Percentiles rank a stretch among this genome's conserved stretches.
Evolutionary conservation across 1,140 invertebrate genomes (phyloP).

Genomic region (Parasteatoda tepidariorum): DNA sequence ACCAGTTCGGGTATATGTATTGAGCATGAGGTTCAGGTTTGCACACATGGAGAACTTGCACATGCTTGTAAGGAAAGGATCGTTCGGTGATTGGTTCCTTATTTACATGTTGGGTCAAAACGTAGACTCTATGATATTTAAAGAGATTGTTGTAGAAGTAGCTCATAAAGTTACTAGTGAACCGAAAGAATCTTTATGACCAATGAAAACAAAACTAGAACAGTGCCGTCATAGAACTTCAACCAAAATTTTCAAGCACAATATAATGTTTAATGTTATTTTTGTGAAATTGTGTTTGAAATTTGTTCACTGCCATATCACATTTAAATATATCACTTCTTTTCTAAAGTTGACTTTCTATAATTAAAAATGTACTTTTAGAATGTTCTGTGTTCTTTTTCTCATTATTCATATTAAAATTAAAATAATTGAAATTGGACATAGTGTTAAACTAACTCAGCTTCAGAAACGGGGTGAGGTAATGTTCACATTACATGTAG

Average conservation of each 20-base stretch:
- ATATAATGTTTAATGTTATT: constrained; percentile 12
- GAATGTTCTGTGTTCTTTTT: no score
- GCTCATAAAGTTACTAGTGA: constrained; percentile 77
- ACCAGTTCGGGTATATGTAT: constrained; percentile 87
- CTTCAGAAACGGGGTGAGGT: no score
- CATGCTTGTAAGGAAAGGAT: constrained; percentile 87
- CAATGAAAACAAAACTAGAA: not conserved
- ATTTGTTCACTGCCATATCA: constrained; percentile 16
- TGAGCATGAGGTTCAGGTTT: constrained; percentile 86
- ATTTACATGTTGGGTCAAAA: constrained; percentile 96
- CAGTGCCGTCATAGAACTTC: not conserved
- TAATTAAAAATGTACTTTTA: no score
- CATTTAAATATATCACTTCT: no score
- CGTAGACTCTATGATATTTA: constrained; percentile 92
- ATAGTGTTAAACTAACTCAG: no score
- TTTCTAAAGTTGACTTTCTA: no score
- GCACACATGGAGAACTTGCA: constrained; percentile 89
- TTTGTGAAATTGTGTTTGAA: constrained; percentile 11
- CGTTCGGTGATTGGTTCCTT: constrained; percentile 95
- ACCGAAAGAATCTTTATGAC: constrained; percentile 62
- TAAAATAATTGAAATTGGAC: no score
- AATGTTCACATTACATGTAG: no score
- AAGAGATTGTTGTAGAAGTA: constrained; percentile 90
- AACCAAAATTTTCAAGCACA: not conserved
- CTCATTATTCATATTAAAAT: no score